These are phyloP conservation scores for Crocodylus rhombifer DNA, from an alignment of 2,797 vertebrate species.

Conservation along the genomic window DNA sequence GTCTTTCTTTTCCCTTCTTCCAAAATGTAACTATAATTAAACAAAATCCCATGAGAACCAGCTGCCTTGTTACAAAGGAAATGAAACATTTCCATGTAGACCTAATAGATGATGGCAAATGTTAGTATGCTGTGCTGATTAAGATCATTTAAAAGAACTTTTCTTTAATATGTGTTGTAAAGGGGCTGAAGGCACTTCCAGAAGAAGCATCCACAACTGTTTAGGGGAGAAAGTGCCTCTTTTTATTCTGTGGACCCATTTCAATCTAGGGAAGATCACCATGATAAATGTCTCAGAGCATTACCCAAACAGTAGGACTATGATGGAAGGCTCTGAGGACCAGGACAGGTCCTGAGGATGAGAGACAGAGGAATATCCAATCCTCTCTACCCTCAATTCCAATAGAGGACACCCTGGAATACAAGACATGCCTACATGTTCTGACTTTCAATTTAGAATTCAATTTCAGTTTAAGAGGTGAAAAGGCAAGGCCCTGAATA, in stretches of 20 bases:
- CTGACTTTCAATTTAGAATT: too few relatives aligned
- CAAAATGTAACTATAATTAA: constrained; percentile 36
- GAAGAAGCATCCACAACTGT: background rate
- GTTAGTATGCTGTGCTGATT: constrained; percentile 34
- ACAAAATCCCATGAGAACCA: constrained; percentile 12
- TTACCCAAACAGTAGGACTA: background rate
- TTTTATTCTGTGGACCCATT: background rate
- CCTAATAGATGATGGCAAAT: constrained; percentile 19
- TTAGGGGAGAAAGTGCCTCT: background rate
- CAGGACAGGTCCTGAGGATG: too few relatives aligned
- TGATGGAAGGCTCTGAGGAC: too few relatives aligned
- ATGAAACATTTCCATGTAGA: background rate
- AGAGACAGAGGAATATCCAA: too few relatives aligned
- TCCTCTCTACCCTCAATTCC: too few relatives aligned
- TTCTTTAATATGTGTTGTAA: constrained; percentile 11
- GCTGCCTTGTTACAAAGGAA: constrained; percentile 10
- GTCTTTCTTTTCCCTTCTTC: constrained; percentile 24
- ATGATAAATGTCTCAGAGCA: background rate
- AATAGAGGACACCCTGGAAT: too few relatives aligned
- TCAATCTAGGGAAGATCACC: constrained; percentile 3
- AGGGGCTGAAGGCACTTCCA: constrained; percentile 15
- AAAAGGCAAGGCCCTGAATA: background rate
- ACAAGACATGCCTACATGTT: too few relatives aligned
- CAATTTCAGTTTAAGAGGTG: too few relatives aligned
- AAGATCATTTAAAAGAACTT: constrained; percentile 22